These are phyloP conservation scores for Aradus depressus DNA, from an alignment of 2,888 invertebrate genomes.

Conservation along the genomic window DNA sequence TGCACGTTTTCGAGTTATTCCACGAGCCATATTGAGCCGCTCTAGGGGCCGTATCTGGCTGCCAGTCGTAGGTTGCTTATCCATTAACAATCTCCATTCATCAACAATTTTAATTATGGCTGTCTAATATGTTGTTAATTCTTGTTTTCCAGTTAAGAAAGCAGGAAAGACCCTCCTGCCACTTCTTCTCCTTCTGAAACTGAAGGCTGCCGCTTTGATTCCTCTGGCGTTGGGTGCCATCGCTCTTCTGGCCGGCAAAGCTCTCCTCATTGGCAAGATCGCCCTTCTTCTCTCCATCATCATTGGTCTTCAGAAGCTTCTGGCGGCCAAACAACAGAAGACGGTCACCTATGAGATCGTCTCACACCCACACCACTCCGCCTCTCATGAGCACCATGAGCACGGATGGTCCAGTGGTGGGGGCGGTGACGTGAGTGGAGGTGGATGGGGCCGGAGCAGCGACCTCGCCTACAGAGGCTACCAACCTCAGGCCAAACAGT, in stretches of 20 bases:
- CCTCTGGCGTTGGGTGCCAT: constrained; percentile 70
- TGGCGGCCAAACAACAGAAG: constrained; percentile 50
- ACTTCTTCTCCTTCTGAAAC: constrained; percentile 57
- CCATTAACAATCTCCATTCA: neutral
- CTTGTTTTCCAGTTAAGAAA: constrained; percentile 42
- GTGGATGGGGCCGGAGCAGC: constrained; percentile 69
- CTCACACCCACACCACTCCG: constrained; percentile 68
- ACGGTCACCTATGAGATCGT: constrained; percentile 79
- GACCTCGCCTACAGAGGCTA: constrained; percentile 70
- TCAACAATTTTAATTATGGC: neutral
- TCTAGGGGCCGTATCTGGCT: too few relatives aligned
- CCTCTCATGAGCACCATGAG: constrained; percentile 55
- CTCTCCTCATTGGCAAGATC: constrained; percentile 70
- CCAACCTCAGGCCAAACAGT: constrained; percentile 46
- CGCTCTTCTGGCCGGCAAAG: constrained; percentile 76
- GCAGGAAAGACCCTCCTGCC: constrained; percentile 67
- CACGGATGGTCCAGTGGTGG: constrained; percentile 50
- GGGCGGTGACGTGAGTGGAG: constrained; percentile 44
- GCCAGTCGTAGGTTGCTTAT: neutral
- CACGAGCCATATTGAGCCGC: too few relatives aligned
- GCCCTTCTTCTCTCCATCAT: constrained; percentile 72
- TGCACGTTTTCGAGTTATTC: too few relatives aligned
- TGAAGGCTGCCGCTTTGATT: constrained; percentile 67
- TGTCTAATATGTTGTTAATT: neutral
- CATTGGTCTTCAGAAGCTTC: constrained; percentile 70